A percentile compares a stretch with the other conserved stretches of the same genome.
phyloP scores from a whole-genome alignment of 2,797 vertebrate species.

The Lateolabrax maculatus region DNA sequence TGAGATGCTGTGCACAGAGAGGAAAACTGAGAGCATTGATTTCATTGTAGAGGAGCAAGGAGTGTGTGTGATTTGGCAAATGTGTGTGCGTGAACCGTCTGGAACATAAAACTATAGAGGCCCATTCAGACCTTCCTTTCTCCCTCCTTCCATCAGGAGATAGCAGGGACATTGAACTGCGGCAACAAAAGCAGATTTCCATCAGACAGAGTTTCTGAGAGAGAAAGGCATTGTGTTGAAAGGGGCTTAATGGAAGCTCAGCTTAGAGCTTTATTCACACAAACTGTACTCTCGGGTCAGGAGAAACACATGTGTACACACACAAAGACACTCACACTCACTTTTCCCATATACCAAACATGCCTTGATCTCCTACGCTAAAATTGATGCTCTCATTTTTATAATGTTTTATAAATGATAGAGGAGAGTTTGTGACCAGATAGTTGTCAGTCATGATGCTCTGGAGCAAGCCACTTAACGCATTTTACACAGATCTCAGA shows the following conservation, averaged over 20 bases:
- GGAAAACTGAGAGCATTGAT: constrained; percentile 78
- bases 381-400: constrained; percentile 53
- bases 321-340: constrained; percentile 34
- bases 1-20: constrained; percentile 58
- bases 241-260: constrained; percentile 80
- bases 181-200: constrained; percentile 85
- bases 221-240: constrained; percentile 78
- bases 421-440: constrained; percentile 53
- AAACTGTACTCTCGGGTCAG: constrained; percentile 71
- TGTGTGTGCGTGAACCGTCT: constrained; percentile 67
- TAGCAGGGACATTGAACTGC: constrained; percentile 78
- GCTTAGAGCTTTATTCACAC: constrained; percentile 77
- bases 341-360: constrained; percentile 50
- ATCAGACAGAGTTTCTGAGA: constrained; percentile 79
- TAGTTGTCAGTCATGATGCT: constrained; percentile 39
- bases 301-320: constrained; percentile 53
- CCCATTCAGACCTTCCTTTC: constrained; percentile 78
- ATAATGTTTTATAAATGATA: constrained; percentile 48
- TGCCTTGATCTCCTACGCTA: constrained; percentile 37
- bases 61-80: constrained; percentile 61
- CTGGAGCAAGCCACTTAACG: constrained; percentile 53
- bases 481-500: constrained; percentile 29
- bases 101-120: constrained; percentile 81
- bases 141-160: constrained; percentile 80
- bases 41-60: constrained; percentile 73